Evolutionary conservation across 2,113 vertebrate genomes (phyloP), one percentile per base, ranked within the genome.

Genomic region (Anguilla rostrata): DNA sequence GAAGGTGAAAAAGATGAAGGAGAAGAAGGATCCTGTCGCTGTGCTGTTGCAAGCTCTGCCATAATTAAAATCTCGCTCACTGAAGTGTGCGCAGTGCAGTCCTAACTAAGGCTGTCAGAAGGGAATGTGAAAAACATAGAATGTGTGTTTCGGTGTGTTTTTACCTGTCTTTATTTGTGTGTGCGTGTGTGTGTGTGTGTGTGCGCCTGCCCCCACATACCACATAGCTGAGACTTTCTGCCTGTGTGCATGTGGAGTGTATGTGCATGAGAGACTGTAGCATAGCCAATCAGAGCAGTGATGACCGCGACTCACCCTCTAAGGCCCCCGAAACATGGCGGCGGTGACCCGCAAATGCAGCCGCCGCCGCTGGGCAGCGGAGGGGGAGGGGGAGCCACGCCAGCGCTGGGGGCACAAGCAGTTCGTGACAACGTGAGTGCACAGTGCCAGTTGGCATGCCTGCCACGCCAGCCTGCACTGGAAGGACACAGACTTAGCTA

Each of bases 381-480:
- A 14, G 20, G n/a, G 46, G 81, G 11, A 14, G 81, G 29, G 81
- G 22, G 15, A 29, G n/a, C 82, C 34, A 15, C 49, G 11, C 16
- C 26, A 53, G 39, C 29, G 46, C 18, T 11, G 46, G 6, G 29
- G 43, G 22, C 49, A 16, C 22, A 56, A 56, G 26, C 15, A 56
- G 18, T 16, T 83, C n/a, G 57, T 18, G 29, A 83, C 49, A 83
- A 49, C 43, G 49, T 49, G 14, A 40, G 81, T 41, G 9, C 14
- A 20, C 81, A 22, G 41, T 83, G 81, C 81, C 81, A 83, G 53
- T 22, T 83, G 82, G 82, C 49, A 56, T 15, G 49, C 26, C 49
- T 26, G 26, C 3, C 60, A 20, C 18, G 56, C 56, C 18, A 15
- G 56, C 56, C 56, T 60, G 11, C 18, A 60, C 56, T 66, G 60